Base-by-base conservation (phyloP, 1,140 invertebrate genomes). In the Venustaconcha ellipsiformis region DNA sequence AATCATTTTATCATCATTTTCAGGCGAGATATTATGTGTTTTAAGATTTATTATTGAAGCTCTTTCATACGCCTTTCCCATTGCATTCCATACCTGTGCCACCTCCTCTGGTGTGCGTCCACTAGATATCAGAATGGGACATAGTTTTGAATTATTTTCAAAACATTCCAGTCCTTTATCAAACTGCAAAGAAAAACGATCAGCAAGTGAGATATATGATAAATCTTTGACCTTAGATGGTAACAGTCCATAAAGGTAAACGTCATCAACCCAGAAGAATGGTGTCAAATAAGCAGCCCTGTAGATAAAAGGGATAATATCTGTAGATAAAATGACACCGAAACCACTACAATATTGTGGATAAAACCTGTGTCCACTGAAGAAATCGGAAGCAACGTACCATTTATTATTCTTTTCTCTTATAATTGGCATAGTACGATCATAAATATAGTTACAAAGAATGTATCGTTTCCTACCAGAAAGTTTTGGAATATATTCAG, bases 161-260 rank as follows among this genome's bases (percentile, higher is more conserved):
- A 37, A 37, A 37, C 30, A 37, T 37, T 37, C 30, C 30, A 37
- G 30, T 37, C 30, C 30, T 37, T 37, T 37, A 2, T 37, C 30
- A 37, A 37, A 37, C 2, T 37, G 2, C 5, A 37, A 37, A 37
- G 30, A 37, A 37, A 37, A 37, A 37, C 5, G 2, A 2, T 5
- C 30, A 5, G 30, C 30, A 37, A 37, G 30, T 37, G 30, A 92
- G 5, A 92, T 89, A 83, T 92, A 92, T 74, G 92, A 92, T 56
- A 92, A 89, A 91, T 37, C 30, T 37, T 37, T 37, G 30, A 37
- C 30, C 30, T 37, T 37, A 37, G 30, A 37, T 37, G 30, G 30
- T 37, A 37, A 37, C 2, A 37, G 2, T 37, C 30, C 30, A 37
- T 37, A 37, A 37, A 37, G n/a, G n/a, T n/a, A n/a, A n/a, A n/a